Evolutionary conservation across 1,140 invertebrate genomes (phyloP), one percentile per base, ranked within the genome.

Genomic region (Ceratosolen solmsi): DNA sequence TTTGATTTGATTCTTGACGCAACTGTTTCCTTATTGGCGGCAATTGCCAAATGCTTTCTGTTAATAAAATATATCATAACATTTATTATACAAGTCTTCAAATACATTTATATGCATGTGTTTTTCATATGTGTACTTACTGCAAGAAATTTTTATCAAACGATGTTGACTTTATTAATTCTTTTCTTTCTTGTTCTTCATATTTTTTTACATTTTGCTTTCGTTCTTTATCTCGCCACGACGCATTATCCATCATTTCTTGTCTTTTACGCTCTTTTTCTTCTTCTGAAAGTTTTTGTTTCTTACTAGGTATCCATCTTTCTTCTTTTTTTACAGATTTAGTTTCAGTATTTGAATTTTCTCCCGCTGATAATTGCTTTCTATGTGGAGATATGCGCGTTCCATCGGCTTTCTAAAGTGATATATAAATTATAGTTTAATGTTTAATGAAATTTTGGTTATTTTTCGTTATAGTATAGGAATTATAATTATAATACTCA

Each of bases 241-340:
- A 91, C 1, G 95, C 96, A 92, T 97, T 95, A 38, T 93, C 89
- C 93, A 96, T 95, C 97, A 98, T 98, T 91, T 97, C 96, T 71
- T 93, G 92, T 80, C 96, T 89, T 77, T 92, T 92, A 65, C 91
- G 92, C 87, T 96, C 94, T 84, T 94, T 95, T 88, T 98, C 96
- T 84, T 94, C 92, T 83, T 94, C 94, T 25, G 92, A 92, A 68
- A 96, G 84, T 87, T 88, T 90, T 74, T 91, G 88, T 83, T 88
- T 85, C 82, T 88, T 88, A 9, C 84, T 85, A 84, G 88, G 87
- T 7, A 90, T 80, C 82, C 87, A 90, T 84, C 89, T 88, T 76
- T 89, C 83, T 82, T 88, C 85, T 65, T 84, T 87, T 65, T 85
- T 86, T 60, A 36, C 82, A 33, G 56, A 38, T 76, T 79, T 83